Percentiles rank a stretch among this genome's conserved stretches.
phyloP scores from a whole-genome alignment of 1,140 invertebrate genomes.

The Drosophila orena region DNA sequence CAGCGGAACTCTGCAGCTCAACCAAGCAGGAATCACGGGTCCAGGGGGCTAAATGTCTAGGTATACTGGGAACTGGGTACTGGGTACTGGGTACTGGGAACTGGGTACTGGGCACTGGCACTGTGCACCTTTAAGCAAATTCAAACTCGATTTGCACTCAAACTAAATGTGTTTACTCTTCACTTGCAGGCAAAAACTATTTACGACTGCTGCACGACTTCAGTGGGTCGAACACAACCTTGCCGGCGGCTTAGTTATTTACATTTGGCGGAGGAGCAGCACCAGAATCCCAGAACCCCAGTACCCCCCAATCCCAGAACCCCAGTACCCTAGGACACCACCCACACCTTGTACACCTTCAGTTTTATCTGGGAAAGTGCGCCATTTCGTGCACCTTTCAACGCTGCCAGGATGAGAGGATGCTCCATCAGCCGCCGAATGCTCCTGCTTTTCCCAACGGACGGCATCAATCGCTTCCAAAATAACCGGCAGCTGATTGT shows the following conservation, averaged over 20 bases:
- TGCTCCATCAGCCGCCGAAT: constrained; percentile 27
- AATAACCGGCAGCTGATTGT: constrained; percentile 60
- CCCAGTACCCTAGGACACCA: background rate
- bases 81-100: background rate
- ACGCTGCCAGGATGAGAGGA: constrained; percentile 32
- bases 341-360: constrained; percentile 21
- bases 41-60: background rate
- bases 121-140: constrained; percentile 68
- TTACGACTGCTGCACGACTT: constrained; percentile 55
- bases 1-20: background rate
- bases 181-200: constrained; percentile 74
- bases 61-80: background rate
- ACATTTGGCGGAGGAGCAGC: constrained; percentile 28
- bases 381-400: constrained; percentile 67
- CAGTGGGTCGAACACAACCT: constrained; percentile 35
- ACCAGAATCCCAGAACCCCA: no score
- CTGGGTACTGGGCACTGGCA: background rate
- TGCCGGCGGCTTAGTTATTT: constrained; percentile 55
- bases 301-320: no score
- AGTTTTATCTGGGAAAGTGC: constrained; percentile 52
- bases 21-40: background rate
- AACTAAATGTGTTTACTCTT: constrained; percentile 76
- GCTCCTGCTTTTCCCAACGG: constrained; percentile 14
- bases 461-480: constrained; percentile 60
- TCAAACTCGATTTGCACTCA: constrained; percentile 80